Percentiles rank a stretch among this genome's conserved stretches.
Evolutionary conservation across 2,797 vertebrate genomes (phyloP).

Genomic region (Acridotheres tristis): DNA sequence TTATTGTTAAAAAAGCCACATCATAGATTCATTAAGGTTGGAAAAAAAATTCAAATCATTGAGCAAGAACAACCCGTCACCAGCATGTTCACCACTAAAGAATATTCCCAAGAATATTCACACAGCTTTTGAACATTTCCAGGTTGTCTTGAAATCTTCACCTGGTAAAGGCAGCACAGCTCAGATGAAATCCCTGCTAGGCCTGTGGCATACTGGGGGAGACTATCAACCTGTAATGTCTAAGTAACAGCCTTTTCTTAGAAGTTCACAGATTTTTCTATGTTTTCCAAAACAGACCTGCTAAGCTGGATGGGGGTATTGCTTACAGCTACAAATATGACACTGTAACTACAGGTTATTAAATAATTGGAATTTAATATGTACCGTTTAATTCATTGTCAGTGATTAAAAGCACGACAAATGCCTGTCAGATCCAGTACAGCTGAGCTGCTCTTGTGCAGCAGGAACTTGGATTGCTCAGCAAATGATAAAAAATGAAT

Average conservation of each 20-base stretch:
- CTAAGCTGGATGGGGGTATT: neutral
- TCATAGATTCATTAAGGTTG: neutral
- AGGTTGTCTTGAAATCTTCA: neutral
- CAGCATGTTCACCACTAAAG: neutral
- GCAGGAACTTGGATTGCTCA: slow-evolving; percentile 49
- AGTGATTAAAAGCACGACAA: slow-evolving; percentile 67
- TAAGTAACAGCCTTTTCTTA: neutral
- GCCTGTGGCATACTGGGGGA: neutral
- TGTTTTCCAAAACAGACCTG: slow-evolving; percentile 51
- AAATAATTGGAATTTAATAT: slow-evolving; percentile 71
- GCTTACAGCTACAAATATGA: slow-evolving; percentile 52
- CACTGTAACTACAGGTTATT: slow-evolving; percentile 66
- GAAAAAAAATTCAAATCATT: neutral
- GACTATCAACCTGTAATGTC: neutral
- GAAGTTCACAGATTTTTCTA: slow-evolving; percentile 15
- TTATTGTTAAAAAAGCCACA: neutral
- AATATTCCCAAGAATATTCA: neutral
- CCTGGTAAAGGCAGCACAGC: neutral
- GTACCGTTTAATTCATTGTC: slow-evolving; percentile 71
- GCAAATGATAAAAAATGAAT: slow-evolving; percentile 57
- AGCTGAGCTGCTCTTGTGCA: slow-evolving; percentile 63
- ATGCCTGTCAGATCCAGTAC: slow-evolving; percentile 59
- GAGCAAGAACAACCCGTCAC: neutral
- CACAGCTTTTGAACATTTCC: neutral
- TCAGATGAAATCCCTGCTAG: neutral